phyloP scores from a whole-genome alignment of 2,113 vertebrate genomes.

The Phyllopteryx taeniolatus region DNA sequence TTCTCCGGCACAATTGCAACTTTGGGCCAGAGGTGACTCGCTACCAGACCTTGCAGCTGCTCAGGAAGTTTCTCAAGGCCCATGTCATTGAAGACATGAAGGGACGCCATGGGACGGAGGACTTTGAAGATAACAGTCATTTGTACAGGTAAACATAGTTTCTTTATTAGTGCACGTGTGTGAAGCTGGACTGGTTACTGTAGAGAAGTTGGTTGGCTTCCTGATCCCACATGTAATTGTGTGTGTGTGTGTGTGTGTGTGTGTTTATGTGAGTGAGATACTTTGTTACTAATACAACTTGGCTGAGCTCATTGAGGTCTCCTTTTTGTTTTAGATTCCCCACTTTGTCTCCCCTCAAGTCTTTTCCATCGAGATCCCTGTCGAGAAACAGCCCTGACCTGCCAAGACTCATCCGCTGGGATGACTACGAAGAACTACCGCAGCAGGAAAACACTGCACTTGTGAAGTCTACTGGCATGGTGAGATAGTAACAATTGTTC shows the following conservation, averaged over 20 bases:
- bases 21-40: slow-evolving; percentile 67
- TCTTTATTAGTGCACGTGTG: not conserved
- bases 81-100: slow-evolving; percentile 65
- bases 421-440: slow-evolving; percentile 67
- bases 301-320: not conserved
- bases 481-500: slow-evolving; percentile 30
- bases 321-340: slow-evolving; percentile 52
- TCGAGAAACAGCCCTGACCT: slow-evolving; percentile 50
- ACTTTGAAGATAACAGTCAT: slow-evolving; percentile 59
- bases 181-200: not conserved
- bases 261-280: too few species aligned
- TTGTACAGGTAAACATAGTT: slow-evolving; percentile 50
- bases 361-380: slow-evolving; percentile 50
- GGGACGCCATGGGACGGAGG: slow-evolving; percentile 60
- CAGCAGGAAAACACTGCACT: slow-evolving; percentile 52
- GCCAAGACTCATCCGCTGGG: slow-evolving; percentile 70
- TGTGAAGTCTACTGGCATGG: slow-evolving; percentile 51
- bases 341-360: slow-evolving; percentile 56
- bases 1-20: slow-evolving; percentile 58
- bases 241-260: not conserved
- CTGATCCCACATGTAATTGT: not conserved
- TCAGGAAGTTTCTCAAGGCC: slow-evolving; percentile 64
- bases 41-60: slow-evolving; percentile 64
- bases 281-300: not conserved
- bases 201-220: too few species aligned